A percentile compares a stretch with the other conserved stretches of the same genome.
Conservation (phyloP, 2,888 invertebrate genomes). For the Xanthia togata region DNA sequence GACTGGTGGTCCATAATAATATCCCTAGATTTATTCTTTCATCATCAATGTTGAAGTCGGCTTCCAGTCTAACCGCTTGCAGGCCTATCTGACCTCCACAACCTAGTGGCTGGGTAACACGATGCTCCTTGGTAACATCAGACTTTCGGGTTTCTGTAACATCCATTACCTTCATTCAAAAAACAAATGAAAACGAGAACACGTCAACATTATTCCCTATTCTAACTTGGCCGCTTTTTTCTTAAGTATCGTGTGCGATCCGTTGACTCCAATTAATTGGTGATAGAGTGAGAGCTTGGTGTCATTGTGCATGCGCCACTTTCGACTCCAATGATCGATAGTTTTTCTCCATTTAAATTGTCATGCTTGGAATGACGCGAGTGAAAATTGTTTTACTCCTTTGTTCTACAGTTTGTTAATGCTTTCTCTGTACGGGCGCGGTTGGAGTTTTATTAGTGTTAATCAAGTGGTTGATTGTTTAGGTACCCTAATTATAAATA, state of each 20-base stretch:
- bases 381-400: conserved; percentile 77
- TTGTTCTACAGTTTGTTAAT: conserved; percentile 63
- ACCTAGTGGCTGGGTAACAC: not conserved
- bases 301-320: conserved; percentile 76
- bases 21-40: too few species aligned
- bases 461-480: conserved; percentile 4
- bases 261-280: conserved; percentile 83
- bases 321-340: conserved; percentile 81
- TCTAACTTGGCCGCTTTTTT: conserved; percentile 61
- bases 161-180: not conserved
- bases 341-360: conserved; percentile 84
- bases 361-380: conserved; percentile 82
- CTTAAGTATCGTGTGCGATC: conserved; percentile 74
- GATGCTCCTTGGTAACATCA: not conserved
- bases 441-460: conserved; percentile 13
- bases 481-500: not conserved
- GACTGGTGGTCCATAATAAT: not conserved
- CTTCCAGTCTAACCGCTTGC: not conserved
- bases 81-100: not conserved
- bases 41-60: too few species aligned
- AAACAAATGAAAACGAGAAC: conserved; percentile 32
- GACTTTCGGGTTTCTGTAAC: not conserved
- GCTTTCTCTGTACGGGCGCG: conserved; percentile 61
- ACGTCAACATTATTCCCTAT: conserved; percentile 2
- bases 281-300: conserved; percentile 85